These are phyloP conservation scores for Rhyzopertha dominica DNA, from an alignment of 1,140 invertebrate species.

Conservation along the genomic window DNA sequence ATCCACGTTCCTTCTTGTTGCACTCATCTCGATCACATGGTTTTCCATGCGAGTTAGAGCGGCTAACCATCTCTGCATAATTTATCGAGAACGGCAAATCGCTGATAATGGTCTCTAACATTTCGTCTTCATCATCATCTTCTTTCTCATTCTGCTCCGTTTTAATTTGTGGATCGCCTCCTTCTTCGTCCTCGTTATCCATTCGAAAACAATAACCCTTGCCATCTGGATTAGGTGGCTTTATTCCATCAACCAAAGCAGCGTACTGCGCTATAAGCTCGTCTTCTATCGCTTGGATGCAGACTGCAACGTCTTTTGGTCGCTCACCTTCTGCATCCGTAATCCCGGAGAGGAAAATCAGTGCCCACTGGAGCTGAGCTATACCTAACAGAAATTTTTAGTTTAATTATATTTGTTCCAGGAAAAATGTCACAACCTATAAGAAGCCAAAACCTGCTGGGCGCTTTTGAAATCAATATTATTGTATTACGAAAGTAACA, in stretches of 20 bases:
- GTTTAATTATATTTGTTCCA: too few relatives aligned
- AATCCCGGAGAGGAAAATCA: constrained; percentile 34
- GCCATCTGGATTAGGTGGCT: constrained; percentile 1
- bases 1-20: constrained; percentile 20
- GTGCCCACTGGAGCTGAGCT: constrained; percentile 40
- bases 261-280: constrained; percentile 37
- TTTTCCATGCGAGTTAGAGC: constrained; percentile 3
- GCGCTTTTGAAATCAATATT: too few relatives aligned
- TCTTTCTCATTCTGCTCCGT: constrained; percentile 17
- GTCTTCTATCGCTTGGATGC: constrained; percentile 36
- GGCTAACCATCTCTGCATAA: constrained; percentile 28
- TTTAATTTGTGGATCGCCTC: constrained; percentile 18
- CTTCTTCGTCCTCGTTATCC: constrained; percentile 15
- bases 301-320: constrained; percentile 36
- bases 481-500: too few relatives aligned
- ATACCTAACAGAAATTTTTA: constrained; percentile 25
- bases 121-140: background rate
- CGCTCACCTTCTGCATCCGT: constrained; percentile 26
- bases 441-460: too few relatives aligned
- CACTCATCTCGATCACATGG: constrained; percentile 18
- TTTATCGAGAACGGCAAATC: constrained; percentile 33
- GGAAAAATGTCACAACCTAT: too few relatives aligned
- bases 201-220: background rate
- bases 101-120: background rate
- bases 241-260: constrained; percentile 24